Conservation (phyloP, 2,113 vertebrate species). For the Tragelaphus strepsiceros region DNA sequence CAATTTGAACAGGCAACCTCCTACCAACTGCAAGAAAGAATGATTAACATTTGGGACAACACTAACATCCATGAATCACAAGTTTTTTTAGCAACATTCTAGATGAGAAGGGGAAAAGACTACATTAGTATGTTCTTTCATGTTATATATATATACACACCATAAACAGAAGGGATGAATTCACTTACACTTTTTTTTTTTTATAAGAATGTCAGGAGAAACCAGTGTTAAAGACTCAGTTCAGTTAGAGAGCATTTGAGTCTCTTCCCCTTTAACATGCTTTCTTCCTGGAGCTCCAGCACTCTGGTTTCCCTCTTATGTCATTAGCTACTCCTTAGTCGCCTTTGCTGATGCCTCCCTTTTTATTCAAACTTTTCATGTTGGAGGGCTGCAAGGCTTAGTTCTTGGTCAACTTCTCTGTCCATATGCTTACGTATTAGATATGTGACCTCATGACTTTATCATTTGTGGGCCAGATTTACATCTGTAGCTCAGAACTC, state of each 20-base stretch:
- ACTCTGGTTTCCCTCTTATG: background rate
- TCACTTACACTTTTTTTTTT: background rate
- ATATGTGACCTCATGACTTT: background rate
- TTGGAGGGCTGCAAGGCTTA: background rate
- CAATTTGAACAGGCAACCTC: background rate
- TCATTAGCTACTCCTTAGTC: background rate
- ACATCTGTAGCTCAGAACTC: background rate
- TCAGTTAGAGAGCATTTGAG: background rate
- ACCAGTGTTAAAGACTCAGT: background rate
- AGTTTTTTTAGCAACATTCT: background rate
- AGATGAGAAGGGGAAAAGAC: background rate
- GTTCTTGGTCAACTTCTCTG: background rate
- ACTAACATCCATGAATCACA: background rate
- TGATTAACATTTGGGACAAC: background rate
- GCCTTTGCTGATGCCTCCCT: background rate
- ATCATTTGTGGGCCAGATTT: background rate
- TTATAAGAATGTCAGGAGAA: background rate
- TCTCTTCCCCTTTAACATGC: background rate
- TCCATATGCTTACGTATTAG: background rate
- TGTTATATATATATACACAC: background rate
- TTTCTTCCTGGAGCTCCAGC: background rate
- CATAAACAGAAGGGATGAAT: background rate
- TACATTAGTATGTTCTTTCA: background rate
- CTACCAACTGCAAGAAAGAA: background rate
- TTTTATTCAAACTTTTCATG: background rate